Percentiles rank a stretch among this genome's conserved stretches.
phyloP scores from a whole-genome alignment of 2,888 invertebrate species.

The Noctua fimbriata region DNA sequence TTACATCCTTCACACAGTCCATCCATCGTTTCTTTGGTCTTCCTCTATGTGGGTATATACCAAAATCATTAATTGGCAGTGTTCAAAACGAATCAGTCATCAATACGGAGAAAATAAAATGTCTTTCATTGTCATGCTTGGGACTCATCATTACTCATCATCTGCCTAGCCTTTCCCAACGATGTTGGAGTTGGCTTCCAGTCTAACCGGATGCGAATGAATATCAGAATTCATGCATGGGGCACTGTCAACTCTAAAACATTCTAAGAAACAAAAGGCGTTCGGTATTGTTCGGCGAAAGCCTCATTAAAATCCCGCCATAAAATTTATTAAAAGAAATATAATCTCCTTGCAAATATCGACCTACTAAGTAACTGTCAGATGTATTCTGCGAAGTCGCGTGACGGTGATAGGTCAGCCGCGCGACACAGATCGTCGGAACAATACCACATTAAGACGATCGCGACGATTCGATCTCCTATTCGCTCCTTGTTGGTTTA shows the following conservation, averaged over 20 bases:
- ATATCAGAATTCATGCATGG: neutral
- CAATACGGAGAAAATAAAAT: slow-evolving; percentile 16
- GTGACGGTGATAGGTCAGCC: slow-evolving; percentile 37
- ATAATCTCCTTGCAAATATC: slow-evolving; percentile 55
- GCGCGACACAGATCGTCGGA: slow-evolving; percentile 53
- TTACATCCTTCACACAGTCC: neutral
- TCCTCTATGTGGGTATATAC: neutral
- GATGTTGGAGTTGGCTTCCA: neutral
- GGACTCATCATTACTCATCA: neutral
- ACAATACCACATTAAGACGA: slow-evolving; percentile 60
- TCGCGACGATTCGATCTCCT: slow-evolving; percentile 32
- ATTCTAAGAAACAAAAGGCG: slow-evolving; percentile 35
- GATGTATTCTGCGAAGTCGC: slow-evolving; percentile 58
- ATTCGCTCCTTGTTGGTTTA: slow-evolving; percentile 26
- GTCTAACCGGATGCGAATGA: neutral
- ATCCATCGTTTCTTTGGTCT: neutral
- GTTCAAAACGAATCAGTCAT: neutral
- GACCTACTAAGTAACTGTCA: slow-evolving; percentile 52
- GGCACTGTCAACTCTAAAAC: slow-evolving; percentile 31
- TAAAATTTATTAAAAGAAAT: slow-evolving; percentile 48
- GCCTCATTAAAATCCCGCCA: slow-evolving; percentile 21
- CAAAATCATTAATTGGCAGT: neutral
- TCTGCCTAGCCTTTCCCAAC: neutral
- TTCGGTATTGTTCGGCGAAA: slow-evolving; percentile 38
- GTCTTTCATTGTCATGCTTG: slow-evolving; percentile 23